A percentile compares a stretch with the other conserved stretches of the same genome.
phyloP scores from a whole-genome alignment of 2,888 invertebrate genomes.

The Cephalotes varians region DNA sequence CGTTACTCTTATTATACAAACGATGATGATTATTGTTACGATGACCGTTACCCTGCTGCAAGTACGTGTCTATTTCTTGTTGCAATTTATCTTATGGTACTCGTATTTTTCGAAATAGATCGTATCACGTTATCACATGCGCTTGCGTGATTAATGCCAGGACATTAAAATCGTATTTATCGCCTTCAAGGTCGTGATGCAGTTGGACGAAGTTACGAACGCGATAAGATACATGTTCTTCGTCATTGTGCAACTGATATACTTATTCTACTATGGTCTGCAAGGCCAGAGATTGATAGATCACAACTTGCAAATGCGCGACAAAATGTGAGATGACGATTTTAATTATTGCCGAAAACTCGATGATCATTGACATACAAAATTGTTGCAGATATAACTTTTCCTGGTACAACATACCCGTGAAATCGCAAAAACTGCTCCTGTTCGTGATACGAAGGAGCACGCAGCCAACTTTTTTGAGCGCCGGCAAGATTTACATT shows the following conservation, averaged over 20 bases:
- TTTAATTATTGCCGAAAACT: neutral
- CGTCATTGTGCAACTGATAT: slow-evolving; percentile 20
- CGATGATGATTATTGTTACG: neutral
- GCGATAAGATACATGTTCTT: neutral
- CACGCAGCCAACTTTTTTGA: slow-evolving; percentile 13
- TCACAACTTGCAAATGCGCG: slow-evolving; percentile 14
- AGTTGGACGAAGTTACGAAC: neutral
- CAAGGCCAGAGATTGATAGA: slow-evolving; percentile 54
- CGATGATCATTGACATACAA: neutral
- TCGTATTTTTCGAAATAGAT: neutral
- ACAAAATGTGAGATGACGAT: slow-evolving; percentile 36
- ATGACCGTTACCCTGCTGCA: neutral
- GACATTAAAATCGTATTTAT: neutral
- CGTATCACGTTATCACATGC: neutral
- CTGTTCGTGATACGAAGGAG: slow-evolving; percentile 15
- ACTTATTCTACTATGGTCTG: slow-evolving; percentile 44
- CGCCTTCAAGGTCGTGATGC: neutral
- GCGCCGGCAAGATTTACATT: slow-evolving; percentile 38
- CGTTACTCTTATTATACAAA: neutral
- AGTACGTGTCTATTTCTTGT: neutral
- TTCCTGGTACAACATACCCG: slow-evolving; percentile 52
- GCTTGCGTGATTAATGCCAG: neutral
- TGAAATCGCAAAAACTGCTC: slow-evolving; percentile 41
- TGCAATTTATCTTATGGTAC: neutral
- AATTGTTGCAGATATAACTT: slow-evolving; percentile 31